A percentile compares a stretch with the other conserved stretches of the same genome.
Conservation (phyloP, 2,888 invertebrate species). For the Ethmia dodecea region DNA sequence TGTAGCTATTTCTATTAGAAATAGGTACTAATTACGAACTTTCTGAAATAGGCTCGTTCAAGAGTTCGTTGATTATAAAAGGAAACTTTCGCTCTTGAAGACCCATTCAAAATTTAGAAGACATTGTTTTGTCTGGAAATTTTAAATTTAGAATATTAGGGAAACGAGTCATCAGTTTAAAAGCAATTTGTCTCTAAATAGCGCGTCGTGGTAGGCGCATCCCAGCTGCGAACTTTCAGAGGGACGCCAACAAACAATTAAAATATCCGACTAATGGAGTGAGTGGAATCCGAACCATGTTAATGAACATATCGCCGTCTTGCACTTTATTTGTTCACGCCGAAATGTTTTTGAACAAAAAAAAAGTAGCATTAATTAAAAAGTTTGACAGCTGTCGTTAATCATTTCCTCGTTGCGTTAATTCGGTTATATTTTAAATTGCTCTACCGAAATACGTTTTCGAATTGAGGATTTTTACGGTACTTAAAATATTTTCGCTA, state of each 20-base stretch:
- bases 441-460: slow-evolving; percentile 18
- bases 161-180: slow-evolving; percentile 53
- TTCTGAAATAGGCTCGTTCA: too few species aligned
- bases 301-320: slow-evolving; percentile 67
- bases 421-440: slow-evolving; percentile 19
- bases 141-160: slow-evolving; percentile 27
- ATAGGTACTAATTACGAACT: too few species aligned
- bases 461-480: background rate
- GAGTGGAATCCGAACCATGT: slow-evolving; percentile 61
- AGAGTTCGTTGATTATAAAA: too few species aligned
- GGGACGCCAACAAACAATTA: slow-evolving; percentile 58
- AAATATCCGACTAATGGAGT: slow-evolving; percentile 76
- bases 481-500: background rate
- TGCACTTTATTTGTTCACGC: slow-evolving; percentile 41
- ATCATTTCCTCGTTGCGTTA: slow-evolving; percentile 25
- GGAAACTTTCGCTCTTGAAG: too few species aligned
- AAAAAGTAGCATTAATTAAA: slow-evolving; percentile 38
- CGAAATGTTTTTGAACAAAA: slow-evolving; percentile 9
- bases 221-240: slow-evolving; percentile 68
- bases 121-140: slow-evolving; percentile 10
- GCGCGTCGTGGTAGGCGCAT: slow-evolving; percentile 55
- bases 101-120: background rate
- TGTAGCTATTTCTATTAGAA: too few species aligned
- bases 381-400: slow-evolving; percentile 37
- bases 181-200: slow-evolving; percentile 74